Evolutionary conservation across 2,113 vertebrate genomes (phyloP).

Genomic region (Nyctereutes procyonoides): DNA sequence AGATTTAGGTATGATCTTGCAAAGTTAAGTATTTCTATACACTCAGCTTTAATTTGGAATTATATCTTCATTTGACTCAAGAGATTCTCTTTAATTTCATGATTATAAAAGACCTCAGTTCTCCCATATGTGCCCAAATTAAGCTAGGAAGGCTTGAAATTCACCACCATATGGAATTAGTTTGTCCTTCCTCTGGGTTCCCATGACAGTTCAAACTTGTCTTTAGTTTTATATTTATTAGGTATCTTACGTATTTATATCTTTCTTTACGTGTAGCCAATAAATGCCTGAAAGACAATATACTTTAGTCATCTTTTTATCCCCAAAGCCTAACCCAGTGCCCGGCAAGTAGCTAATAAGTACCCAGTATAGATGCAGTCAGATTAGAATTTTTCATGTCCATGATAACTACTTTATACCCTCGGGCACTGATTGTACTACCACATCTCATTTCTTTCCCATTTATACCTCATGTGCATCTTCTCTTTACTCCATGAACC

Average conservation of each 20-base stretch:
- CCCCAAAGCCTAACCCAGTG: background rate
- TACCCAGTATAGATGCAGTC: background rate
- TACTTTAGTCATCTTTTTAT: constrained; percentile 10
- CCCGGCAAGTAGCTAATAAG: background rate
- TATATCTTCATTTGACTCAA: constrained; percentile 45
- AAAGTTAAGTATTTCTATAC: constrained; percentile 11
- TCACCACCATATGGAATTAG: background rate
- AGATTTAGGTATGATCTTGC: background rate
- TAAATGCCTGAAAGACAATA: background rate
- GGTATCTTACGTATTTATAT: background rate
- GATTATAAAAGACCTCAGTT: background rate
- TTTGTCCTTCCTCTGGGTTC: background rate
- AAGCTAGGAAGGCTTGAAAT: constrained; percentile 14
- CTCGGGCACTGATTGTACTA: background rate
- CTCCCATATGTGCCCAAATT: background rate
- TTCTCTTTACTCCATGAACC: background rate
- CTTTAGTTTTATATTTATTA: constrained; percentile 28
- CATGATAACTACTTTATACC: background rate
- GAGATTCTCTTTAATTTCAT: background rate
- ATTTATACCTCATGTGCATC: background rate
- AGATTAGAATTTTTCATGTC: background rate
- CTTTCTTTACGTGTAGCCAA: background rate
- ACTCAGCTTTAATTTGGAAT: constrained; percentile 26
- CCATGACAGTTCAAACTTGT: background rate
- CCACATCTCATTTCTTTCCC: background rate